Conservation (phyloP, 2,113 vertebrate species). For the Orycteropus afer region DNA sequence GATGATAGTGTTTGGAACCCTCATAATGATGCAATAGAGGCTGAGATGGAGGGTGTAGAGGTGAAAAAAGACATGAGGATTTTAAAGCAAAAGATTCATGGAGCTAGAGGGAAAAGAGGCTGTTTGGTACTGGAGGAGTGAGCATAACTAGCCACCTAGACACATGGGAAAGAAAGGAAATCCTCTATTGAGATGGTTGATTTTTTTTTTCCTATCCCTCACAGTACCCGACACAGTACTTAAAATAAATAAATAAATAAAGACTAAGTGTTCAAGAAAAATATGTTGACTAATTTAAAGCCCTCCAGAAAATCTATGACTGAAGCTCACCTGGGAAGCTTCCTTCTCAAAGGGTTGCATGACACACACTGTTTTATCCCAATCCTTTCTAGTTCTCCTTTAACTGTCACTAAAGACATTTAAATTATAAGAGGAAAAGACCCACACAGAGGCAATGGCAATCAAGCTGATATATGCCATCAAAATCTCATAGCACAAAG, state of each 20-base stretch:
- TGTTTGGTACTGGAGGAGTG: background rate
- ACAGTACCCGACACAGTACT: background rate
- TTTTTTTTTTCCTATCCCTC: background rate
- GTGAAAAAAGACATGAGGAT: background rate
- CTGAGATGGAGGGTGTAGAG: background rate
- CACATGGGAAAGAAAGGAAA: background rate
- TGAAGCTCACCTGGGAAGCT: background rate
- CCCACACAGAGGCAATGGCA: background rate
- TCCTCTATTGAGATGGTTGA: background rate
- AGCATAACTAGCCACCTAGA: background rate
- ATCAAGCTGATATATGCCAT: background rate
- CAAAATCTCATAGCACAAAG: background rate
- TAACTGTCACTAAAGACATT: background rate
- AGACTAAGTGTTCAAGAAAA: background rate
- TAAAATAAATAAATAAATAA: background rate
- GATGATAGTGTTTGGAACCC: constrained; percentile 25
- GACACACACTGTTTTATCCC: background rate
- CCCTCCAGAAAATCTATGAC: background rate
- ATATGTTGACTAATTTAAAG: constrained; percentile 1
- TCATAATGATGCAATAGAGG: constrained; percentile 7
- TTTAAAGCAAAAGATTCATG: background rate
- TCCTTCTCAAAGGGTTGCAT: background rate
- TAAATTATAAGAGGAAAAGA: background rate
- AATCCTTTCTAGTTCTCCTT: background rate
- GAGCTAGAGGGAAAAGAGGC: background rate